Base-by-base conservation (phyloP, 1,140 invertebrate genomes). In the Neoseiulus cucumeris region DNA sequence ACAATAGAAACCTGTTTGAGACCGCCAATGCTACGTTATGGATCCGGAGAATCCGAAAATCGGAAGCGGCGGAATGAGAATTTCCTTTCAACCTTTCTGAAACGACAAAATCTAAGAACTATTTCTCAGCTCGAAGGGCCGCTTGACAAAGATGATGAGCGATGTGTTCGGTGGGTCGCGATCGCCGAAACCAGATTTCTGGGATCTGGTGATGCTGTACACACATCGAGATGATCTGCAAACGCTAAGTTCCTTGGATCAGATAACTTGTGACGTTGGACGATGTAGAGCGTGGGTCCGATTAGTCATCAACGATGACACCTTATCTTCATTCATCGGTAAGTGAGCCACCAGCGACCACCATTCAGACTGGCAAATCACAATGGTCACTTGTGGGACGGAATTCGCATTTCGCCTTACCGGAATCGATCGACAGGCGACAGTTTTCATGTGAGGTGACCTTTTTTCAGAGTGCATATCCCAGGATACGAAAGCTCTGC, bases 241-340 rank as follows among this genome's bases (percentile, higher is more conserved):
- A 41, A 74, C 76, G 70, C 68, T 78, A 44, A 74, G 70, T n/a
- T 67, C 72, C 28, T 72, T 91, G 7, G 81, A 80, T 4, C 85
- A 90, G 75, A 85, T 95, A 22, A 85, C 81, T 17, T 89, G 85
- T 2, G 91, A 96, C 75, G 84, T 91, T 68, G 92, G 91, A 0
- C 83, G 88, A 67, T 91, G 89, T 71, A 77, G 91, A 68, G 87
- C 89, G 6, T 96, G 91, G 91, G 80, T 95, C 7, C 78, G 91
- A 2, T 74, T 89, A 64, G 85, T 87, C 0, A 74, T 96, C 0
- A 95, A 95, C 75, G 90, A 95, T 71, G 86, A 85, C 5, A 74
- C 93, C 0, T 76, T 95, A 45, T 83, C 84, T 1, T 59, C 51
- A 6, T 59, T 25, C 51, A 25, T 59, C 1, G 51, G 51, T 59